phyloP scores from a whole-genome alignment of 2,797 vertebrate species.

The Chlorospingus semifuscus region DNA sequence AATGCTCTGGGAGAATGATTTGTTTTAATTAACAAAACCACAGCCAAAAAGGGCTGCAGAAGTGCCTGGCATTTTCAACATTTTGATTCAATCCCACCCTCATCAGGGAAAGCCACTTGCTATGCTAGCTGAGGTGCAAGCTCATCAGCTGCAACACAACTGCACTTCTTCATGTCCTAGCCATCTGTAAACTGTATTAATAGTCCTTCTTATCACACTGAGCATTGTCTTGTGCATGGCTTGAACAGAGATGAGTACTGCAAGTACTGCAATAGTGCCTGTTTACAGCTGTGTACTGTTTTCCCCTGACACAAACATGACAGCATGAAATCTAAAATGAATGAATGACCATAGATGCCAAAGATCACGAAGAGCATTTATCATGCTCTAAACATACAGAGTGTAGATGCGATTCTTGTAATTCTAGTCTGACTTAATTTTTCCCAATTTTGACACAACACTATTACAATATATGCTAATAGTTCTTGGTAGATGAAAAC shows the following conservation, averaged over 20 bases:
- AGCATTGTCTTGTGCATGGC: background rate
- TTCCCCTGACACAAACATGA: background rate
- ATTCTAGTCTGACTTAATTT: background rate
- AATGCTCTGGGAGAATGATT: background rate
- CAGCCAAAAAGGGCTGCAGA: background rate
- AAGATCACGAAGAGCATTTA: background rate
- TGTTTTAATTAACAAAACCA: background rate
- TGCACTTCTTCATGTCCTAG: background rate
- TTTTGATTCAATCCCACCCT: background rate
- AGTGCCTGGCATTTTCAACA: background rate
- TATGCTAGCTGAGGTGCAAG: background rate
- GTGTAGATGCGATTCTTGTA: background rate
- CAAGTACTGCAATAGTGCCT: background rate
- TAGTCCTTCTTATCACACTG: background rate
- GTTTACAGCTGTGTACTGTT: background rate
- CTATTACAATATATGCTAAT: background rate
- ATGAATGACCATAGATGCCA: background rate
- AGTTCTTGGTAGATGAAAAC: background rate
- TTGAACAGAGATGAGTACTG: background rate
- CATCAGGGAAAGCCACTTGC: background rate
- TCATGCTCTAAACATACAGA: background rate
- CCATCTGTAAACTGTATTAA: slow-evolving; percentile 1
- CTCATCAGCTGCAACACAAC: background rate
- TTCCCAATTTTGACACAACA: background rate
- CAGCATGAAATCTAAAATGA: background rate